These are phyloP conservation scores for Euclidia mi DNA, from an alignment of 2,888 invertebrate species.

Conservation along the genomic window DNA sequence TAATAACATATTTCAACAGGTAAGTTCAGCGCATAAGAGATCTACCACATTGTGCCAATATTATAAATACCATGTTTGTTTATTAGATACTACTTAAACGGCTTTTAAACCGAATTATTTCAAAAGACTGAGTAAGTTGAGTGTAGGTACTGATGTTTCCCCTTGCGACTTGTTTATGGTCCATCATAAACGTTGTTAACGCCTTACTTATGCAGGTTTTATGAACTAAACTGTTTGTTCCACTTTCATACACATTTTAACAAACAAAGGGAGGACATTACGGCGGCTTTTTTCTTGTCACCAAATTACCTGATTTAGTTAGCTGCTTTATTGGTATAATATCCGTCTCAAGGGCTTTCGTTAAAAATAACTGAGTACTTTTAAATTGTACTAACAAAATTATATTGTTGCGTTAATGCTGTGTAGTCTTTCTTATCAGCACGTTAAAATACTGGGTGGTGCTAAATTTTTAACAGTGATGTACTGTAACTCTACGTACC, in stretches of 20 bases:
- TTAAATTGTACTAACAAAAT: constrained; percentile 7
- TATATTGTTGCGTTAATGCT: neutral
- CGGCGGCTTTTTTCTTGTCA: constrained; percentile 22
- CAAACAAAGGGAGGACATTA: constrained; percentile 30
- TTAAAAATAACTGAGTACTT: constrained; percentile 7
- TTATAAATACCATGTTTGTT: too few relatives aligned
- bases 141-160: constrained; percentile 10
- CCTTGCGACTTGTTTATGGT: constrained; percentile 14
- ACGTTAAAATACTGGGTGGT: too few relatives aligned
- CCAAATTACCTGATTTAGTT: constrained; percentile 22
- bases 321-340: constrained; percentile 12
- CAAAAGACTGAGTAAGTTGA: neutral
- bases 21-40: too few relatives aligned
- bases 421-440: too few relatives aligned
- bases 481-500: too few relatives aligned
- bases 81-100: too few relatives aligned
- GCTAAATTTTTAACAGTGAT: too few relatives aligned
- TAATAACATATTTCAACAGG: too few relatives aligned
- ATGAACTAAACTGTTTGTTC: constrained; percentile 32
- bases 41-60: too few relatives aligned
- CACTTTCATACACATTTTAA: constrained; percentile 30
- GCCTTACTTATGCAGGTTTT: constrained; percentile 39
- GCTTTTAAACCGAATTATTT: neutral
- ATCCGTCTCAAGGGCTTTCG: constrained; percentile 11
- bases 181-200: constrained; percentile 37